Evolutionary conservation across 2,113 vertebrate species (phyloP), one percentile per base, ranked within the genome.

Genomic region (Centropristis striata): DNA sequence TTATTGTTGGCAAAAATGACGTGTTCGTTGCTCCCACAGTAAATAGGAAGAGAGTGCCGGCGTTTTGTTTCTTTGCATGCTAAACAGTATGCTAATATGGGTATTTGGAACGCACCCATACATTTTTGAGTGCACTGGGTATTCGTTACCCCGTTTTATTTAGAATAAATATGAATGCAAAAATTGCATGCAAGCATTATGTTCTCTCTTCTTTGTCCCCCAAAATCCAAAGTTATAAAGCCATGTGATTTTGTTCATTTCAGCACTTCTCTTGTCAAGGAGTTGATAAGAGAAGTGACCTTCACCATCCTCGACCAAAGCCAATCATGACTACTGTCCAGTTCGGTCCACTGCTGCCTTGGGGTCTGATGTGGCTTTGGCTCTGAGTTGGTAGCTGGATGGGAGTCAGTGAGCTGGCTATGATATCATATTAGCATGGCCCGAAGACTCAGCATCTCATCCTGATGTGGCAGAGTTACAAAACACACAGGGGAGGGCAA

Each of bases 401-500:
- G 71, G 58, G 70, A 88, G 50, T 84, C 82, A 86, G 85, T 78
- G 80, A 86, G 84, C 85, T 80, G 78, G 60, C 71, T 61, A 58
- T 60, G 84, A 86, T 67, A 70, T 88, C 67, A 76, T 60, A 91
- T 87, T 85, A 88, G 67, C 81, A 55, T 78, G 81, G 72, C 87
- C 77, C 41, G 37, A 61, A 84, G 88, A 81, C 66, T 76, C 59
- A 44, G 63, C 64, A 67, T 80, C 81, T 87, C 76, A 60, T 61
- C 74, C 59, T 82, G 28, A 80, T 89, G 84, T 64, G 67, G 68
- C 82, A 60, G 68, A 71, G 82, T 74, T 76, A 84, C 16, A 84
- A 89, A 86, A 77, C 75, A 67, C 41, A 77, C 55, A 71, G 18
- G 23, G 55, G 73, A 13, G 18, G 21, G 1, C 32, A 54, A 51